These are phyloP conservation scores for Ptychodera flava DNA, from an alignment of 35 echinoderm and acorn worm species.

Conservation along the genomic window DNA sequence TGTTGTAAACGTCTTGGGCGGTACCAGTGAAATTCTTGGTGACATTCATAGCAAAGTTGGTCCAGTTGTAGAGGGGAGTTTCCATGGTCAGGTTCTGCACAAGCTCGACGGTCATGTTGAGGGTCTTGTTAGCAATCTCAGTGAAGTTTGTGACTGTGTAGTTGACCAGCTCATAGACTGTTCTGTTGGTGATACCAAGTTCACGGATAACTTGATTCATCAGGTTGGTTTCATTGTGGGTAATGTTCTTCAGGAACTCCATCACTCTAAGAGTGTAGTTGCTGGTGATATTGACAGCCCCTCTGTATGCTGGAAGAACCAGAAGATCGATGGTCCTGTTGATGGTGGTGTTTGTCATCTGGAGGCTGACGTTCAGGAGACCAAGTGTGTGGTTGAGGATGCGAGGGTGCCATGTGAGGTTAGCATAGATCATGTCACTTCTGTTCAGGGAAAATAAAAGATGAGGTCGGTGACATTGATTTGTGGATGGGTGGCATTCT, in stretches of 20 bases:
- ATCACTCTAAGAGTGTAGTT: slow-evolving; percentile 28
- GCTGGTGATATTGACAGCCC: slow-evolving; percentile 22
- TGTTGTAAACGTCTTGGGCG: neutral
- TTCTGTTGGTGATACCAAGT: slow-evolving; percentile 23
- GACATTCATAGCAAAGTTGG: slow-evolving; percentile 19
- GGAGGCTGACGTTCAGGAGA: slow-evolving; percentile 17
- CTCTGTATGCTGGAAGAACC: neutral
- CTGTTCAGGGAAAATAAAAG: slow-evolving; percentile 73
- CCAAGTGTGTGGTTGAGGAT: slow-evolving; percentile 49
- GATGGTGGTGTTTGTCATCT: slow-evolving; percentile 26
- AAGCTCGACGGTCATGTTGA: slow-evolving; percentile 14
- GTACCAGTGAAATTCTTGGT: slow-evolving; percentile 26
- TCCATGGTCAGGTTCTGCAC: slow-evolving; percentile 28
- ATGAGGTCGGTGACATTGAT: slow-evolving; percentile 63
- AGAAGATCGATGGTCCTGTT: slow-evolving; percentile 35
- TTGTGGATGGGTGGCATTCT: neutral
- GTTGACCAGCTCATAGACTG: slow-evolving; percentile 24
- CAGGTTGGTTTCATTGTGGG: slow-evolving; percentile 7
- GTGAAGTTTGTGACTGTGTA: slow-evolving; percentile 25
- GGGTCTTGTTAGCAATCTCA: slow-evolving; percentile 34
- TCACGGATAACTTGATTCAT: slow-evolving; percentile 21
- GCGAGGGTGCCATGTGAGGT: slow-evolving; percentile 93
- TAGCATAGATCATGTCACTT: slow-evolving; percentile 89
- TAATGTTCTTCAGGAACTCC: slow-evolving; percentile 44
- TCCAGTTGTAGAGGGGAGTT: slow-evolving; percentile 36